These are phyloP conservation scores for Schlechtendalia chinensis DNA, from an alignment of 1,140 invertebrate genomes.

Conservation along the genomic window DNA sequence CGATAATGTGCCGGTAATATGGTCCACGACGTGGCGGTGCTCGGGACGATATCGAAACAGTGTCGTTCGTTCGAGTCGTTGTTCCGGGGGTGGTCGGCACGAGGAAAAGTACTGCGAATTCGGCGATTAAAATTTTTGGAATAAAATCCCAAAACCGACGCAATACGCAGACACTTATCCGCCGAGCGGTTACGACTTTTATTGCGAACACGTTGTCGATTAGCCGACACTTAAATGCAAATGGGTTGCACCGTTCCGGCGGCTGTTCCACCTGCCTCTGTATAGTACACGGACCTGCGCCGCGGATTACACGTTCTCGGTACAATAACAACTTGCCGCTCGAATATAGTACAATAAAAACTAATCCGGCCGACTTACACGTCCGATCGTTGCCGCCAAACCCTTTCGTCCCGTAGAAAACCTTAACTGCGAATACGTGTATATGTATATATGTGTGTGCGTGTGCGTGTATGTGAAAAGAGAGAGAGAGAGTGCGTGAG, in stretches of 20 bases:
- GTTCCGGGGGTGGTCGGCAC: neutral
- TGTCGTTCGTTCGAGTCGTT: neutral
- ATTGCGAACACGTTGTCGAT: constrained; percentile 23
- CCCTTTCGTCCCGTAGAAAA: neutral
- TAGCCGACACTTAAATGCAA: constrained; percentile 35
- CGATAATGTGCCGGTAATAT: neutral
- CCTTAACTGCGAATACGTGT: neutral
- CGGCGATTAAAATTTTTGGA: constrained; percentile 1
- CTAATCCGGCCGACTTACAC: constrained; percentile 34
- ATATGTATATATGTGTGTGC: neutral
- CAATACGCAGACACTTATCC: constrained; percentile 1
- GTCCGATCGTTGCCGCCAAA: constrained; percentile 23
- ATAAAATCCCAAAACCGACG: constrained; percentile 6
- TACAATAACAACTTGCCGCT: constrained; percentile 19
- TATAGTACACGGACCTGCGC: neutral
- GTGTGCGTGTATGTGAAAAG: too few relatives aligned
- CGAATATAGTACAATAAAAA: constrained; percentile 31
- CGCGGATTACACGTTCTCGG: constrained; percentile 22
- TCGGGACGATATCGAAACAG: neutral
- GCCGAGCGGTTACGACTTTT: constrained; percentile 8
- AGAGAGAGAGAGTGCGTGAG: too few relatives aligned
- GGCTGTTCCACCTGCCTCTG: neutral
- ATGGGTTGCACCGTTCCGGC: neutral
- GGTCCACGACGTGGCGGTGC: neutral
- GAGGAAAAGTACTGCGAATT: neutral